Base-by-base conservation (phyloP, 1,140 invertebrate genomes). In the Notospermus geniculatus region DNA sequence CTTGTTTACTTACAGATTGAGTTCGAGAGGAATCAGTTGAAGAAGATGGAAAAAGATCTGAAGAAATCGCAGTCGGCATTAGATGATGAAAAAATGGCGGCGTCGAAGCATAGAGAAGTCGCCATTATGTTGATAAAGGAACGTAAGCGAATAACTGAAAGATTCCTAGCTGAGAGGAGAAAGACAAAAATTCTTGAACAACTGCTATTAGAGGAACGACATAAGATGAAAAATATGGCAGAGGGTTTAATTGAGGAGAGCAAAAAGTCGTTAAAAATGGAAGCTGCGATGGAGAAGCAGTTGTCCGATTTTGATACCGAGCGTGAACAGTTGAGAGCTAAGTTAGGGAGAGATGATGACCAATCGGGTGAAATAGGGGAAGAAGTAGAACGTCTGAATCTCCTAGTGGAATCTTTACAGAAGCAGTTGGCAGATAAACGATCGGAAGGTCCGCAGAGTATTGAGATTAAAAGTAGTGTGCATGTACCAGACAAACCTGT, bases 251-350 rank as follows among this genome's bases (percentile, higher is more conserved):
- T 92, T 72, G 90, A 92, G 75, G 92, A 94, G 72, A 92, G 89
- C 74, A 92, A 93, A 83, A 93, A 93, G 72, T 91, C 91, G 19
- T 76, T 94, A 45, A 88, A 90, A 72, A 92, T 94, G 90, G 92
- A 94, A 81, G 90, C 91, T 7, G 91, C 92, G 74, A 79, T 94
- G 63, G 92, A 94, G 76, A 90, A 91, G 72, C 90, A 93, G 74
- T 71, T 89, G 22, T 87, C 87, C 59, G 85, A 90, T 50, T 92
- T 91, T 80, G 90, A 92, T 69, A 84, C 85, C n/a, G 91, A 94
- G 72, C 85, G 87, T 45, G 89, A 91, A 71, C 84, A 89, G 28
- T 83, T 91, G 60, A 85, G 86, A 67, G 81, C 85, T 52, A 86
- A 86, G 62, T 72, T 93, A n/a, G 76, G 83, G 86, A 91, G 74